These are phyloP conservation scores for Dipodomys ordii DNA, from an alignment of 2,113 vertebrate species.

Conservation along the genomic window DNA sequence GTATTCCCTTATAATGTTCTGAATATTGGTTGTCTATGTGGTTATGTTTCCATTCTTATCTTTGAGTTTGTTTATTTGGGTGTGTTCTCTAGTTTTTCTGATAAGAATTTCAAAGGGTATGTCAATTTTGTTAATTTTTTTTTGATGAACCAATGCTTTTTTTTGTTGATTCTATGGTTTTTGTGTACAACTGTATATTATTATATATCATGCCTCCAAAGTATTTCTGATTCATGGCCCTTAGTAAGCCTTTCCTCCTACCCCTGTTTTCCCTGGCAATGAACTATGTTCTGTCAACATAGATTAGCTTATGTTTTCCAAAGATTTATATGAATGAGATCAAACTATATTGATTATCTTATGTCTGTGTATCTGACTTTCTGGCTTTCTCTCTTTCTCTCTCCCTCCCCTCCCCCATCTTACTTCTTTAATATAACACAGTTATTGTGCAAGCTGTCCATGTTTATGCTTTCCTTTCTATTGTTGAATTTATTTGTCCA, in stretches of 20 bases:
- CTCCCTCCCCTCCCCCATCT: background rate
- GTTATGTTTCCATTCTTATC: no score
- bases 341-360: no score
- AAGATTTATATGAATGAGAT: background rate
- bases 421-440: background rate
- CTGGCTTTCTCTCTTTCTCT: no score
- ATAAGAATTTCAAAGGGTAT: no score
- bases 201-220: background rate
- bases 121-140: no score
- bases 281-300: background rate
- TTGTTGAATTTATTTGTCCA: background rate
- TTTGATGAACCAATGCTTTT: no score
- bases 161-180: no score
- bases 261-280: background rate
- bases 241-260: background rate
- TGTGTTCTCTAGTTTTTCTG: no score
- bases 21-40: no score
- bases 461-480: slow-evolving; percentile 26
- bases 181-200: background rate
- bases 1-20: no score
- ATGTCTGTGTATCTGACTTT: no score
- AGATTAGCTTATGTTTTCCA: slow-evolving; percentile 12
- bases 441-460: slow-evolving; percentile 29
- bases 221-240: background rate
- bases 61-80: no score